A percentile compares a stretch with the other conserved stretches of the same genome.
Evolutionary conservation across 53 echinoderm and acorn worm species (phyloP).

Genomic region (Hippasteria phrygiana): DNA sequence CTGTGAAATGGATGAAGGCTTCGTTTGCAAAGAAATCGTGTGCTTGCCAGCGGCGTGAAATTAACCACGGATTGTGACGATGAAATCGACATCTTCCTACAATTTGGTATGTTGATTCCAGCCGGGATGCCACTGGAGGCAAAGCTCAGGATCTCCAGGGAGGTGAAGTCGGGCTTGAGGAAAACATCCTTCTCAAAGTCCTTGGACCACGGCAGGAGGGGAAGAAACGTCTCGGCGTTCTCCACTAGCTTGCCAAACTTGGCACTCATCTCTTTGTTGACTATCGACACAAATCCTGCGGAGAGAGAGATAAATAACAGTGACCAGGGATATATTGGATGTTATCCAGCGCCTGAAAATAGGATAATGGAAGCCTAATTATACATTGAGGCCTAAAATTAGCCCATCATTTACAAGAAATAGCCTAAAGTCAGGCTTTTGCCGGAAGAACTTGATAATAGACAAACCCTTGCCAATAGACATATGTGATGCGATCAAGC

Average conservation of each 20-base stretch:
- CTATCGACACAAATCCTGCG: constrained; percentile 96
- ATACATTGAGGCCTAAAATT: too few species aligned
- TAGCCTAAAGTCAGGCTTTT: too few species aligned
- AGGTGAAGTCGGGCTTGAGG: constrained; percentile 96
- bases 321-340: too few species aligned
- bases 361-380: too few species aligned
- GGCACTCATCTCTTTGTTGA: constrained; percentile 98
- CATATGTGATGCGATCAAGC: too few species aligned
- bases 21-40: too few species aligned
- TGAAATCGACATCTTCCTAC: constrained; percentile 53
- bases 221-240: constrained; percentile 87
- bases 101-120: constrained; percentile 99
- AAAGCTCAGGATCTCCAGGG: constrained; percentile 90
- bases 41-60: not conserved
- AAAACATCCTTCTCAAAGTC: constrained; percentile 94
- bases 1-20: too few species aligned
- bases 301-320: not conserved
- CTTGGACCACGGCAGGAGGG: constrained; percentile 89
- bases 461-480: too few species aligned
- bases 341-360: too few species aligned
- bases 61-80: not conserved
- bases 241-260: constrained; percentile 87
- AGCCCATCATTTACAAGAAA: too few species aligned
- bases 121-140: constrained; percentile 98
- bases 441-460: too few species aligned